Percentiles rank a stretch among this genome's conserved stretches.
Evolutionary conservation across 2,888 invertebrate genomes (phyloP).

Genomic region (Cerastis leucographa): DNA sequence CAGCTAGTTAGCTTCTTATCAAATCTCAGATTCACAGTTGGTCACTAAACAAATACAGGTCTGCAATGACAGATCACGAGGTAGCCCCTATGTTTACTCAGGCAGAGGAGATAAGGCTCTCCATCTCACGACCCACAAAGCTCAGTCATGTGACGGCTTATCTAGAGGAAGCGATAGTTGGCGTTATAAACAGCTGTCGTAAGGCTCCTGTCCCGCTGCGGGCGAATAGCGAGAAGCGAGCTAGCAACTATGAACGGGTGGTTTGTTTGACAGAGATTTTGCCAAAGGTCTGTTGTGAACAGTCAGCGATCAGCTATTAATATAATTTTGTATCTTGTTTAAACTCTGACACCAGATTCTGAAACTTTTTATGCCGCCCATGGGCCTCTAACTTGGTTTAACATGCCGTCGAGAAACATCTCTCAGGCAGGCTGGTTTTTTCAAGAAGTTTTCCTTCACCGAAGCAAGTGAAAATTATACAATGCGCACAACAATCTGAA

Average conservation of each 20-base stretch:
- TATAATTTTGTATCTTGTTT: too few relatives aligned
- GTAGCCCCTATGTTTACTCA: constrained; percentile 37
- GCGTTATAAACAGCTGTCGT: constrained; percentile 26
- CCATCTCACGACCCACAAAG: constrained; percentile 31
- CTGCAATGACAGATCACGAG: constrained; percentile 33
- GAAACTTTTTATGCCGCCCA: too few relatives aligned
- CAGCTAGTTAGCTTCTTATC: background rate
- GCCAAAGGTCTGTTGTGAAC: background rate
- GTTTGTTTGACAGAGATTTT: background rate
- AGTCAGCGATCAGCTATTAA: background rate
- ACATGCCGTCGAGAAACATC: too few relatives aligned
- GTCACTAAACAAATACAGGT: constrained; percentile 18
- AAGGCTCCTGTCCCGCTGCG: background rate
- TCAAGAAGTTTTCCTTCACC: too few relatives aligned
- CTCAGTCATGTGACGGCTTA: constrained; percentile 53
- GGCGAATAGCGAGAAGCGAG: background rate
- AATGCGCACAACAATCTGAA: too few relatives aligned
- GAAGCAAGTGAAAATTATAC: too few relatives aligned
- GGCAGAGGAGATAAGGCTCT: constrained; percentile 24
- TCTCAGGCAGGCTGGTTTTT: too few relatives aligned
- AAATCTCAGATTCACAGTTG: background rate
- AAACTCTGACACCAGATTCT: too few relatives aligned
- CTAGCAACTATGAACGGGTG: background rate
- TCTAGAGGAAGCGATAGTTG: constrained; percentile 49
- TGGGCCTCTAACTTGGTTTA: too few relatives aligned